Conservation (phyloP, 2,113 vertebrate species). For the Manacus vitellinus region DNA sequence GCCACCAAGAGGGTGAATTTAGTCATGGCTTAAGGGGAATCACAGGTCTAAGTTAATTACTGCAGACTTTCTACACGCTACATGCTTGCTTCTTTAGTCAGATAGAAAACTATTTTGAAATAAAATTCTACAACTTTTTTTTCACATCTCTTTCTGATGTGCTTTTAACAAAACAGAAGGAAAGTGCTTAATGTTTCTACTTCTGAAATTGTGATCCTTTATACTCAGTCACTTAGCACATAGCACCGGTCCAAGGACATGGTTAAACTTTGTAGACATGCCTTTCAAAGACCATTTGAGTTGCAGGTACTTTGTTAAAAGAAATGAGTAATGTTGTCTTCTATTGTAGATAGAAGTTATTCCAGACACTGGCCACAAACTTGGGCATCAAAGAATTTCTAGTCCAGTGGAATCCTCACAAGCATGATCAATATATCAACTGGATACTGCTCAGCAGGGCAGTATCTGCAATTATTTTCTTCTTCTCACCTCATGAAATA, state of each 20-base stretch:
- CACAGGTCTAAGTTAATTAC: not conserved
- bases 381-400: not conserved
- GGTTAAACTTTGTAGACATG: not conserved
- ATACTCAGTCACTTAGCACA: not conserved
- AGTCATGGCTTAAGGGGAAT: not conserved
- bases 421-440: not conserved
- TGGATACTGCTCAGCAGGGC: not conserved
- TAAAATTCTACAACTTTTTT: not conserved
- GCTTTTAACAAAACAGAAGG: not conserved
- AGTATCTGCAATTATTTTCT: not conserved
- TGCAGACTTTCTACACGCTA: not conserved
- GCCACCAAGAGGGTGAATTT: not conserved
- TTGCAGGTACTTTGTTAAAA: not conserved
- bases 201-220: not conserved
- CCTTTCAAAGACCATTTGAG: not conserved
- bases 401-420: not conserved
- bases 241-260: fast-evolving
- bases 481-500: not conserved
- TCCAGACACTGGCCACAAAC: not conserved
- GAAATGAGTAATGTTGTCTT: not conserved
- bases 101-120: not conserved
- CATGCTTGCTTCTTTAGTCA: not conserved
- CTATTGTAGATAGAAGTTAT: not conserved
- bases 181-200: not conserved
- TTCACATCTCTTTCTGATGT: not conserved